Conservation (phyloP, 2,888 invertebrate genomes). For the Vesta saturnalis region DNA sequence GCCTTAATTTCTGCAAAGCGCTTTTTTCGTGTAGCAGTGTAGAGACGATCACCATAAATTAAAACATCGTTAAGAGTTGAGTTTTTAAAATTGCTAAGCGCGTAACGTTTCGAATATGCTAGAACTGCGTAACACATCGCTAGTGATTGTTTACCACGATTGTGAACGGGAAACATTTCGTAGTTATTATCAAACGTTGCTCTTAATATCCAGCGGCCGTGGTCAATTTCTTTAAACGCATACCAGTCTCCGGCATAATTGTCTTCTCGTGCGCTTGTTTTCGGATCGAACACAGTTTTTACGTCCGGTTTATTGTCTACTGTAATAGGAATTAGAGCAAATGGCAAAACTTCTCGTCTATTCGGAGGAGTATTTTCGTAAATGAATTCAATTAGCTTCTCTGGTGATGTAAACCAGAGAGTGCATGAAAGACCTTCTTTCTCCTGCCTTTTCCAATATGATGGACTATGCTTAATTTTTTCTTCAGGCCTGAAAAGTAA, state of each 20-base stretch:
- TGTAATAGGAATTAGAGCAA: slow-evolving; percentile 49
- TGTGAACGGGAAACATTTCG: slow-evolving; percentile 53
- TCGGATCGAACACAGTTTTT: slow-evolving; percentile 50
- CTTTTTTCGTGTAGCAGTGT: slow-evolving; percentile 62
- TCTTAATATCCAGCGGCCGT: slow-evolving; percentile 59
- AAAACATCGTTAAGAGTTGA: slow-evolving; percentile 68
- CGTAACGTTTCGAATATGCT: slow-evolving; percentile 68
- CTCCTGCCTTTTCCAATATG: slow-evolving; percentile 52
- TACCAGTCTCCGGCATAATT: slow-evolving; percentile 57
- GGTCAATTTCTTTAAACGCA: slow-evolving; percentile 56
- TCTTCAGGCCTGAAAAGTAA: slow-evolving; percentile 18
- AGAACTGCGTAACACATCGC: slow-evolving; percentile 69
- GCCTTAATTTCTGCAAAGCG: slow-evolving; percentile 45
- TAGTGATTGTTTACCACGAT: slow-evolving; percentile 64
- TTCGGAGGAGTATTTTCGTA: slow-evolving; percentile 55
- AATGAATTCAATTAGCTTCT: slow-evolving; percentile 54
- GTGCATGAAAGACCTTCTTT: slow-evolving; percentile 54
- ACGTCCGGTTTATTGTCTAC: slow-evolving; percentile 50
- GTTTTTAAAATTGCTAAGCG: slow-evolving; percentile 67
- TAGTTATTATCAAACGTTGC: slow-evolving; percentile 51
- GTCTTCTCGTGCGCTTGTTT: slow-evolving; percentile 39
- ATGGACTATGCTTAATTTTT: slow-evolving; percentile 35
- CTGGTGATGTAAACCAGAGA: slow-evolving; percentile 53
- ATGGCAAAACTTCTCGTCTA: slow-evolving; percentile 44
- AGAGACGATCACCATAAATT: slow-evolving; percentile 71